Conservation (phyloP, 2,113 vertebrate genomes). For the Murina feae region DNA sequence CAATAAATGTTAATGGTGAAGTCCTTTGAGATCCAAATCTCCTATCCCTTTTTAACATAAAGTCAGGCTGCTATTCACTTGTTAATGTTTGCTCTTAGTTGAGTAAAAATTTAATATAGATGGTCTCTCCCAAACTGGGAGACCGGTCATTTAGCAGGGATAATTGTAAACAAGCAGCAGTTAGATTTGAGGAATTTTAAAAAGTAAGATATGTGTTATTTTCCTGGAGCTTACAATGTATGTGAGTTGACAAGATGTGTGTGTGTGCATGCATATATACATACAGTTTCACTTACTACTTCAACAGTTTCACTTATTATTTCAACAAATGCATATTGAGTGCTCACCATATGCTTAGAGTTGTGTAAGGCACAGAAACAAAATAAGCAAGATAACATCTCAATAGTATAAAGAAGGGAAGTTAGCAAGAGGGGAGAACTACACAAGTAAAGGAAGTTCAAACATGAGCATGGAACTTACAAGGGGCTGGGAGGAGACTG, state of each 20-base stretch:
- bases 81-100: not conserved
- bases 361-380: not conserved
- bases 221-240: not conserved
- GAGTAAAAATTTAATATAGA: not conserved
- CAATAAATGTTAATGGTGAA: not conserved
- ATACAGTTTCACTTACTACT: not conserved
- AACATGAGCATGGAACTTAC: not conserved
- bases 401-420: not conserved
- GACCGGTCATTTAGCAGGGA: not conserved
- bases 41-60: not conserved
- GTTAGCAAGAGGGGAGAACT: not conserved
- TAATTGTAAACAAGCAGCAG: not conserved
- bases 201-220: not conserved
- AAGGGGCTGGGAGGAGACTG: not conserved
- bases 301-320: not conserved
- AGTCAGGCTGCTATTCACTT: not conserved
- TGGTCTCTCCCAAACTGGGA: not conserved
- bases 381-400: not conserved
- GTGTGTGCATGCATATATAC: not conserved
- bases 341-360: not conserved
- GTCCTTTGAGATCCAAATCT: not conserved
- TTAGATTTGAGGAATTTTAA: not conserved
- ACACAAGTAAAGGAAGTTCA: not conserved
- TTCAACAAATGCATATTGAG: not conserved
- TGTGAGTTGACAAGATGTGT: not conserved